Conservation (phyloP, 2,888 invertebrate species). For the Dysmachus trigonus region DNA sequence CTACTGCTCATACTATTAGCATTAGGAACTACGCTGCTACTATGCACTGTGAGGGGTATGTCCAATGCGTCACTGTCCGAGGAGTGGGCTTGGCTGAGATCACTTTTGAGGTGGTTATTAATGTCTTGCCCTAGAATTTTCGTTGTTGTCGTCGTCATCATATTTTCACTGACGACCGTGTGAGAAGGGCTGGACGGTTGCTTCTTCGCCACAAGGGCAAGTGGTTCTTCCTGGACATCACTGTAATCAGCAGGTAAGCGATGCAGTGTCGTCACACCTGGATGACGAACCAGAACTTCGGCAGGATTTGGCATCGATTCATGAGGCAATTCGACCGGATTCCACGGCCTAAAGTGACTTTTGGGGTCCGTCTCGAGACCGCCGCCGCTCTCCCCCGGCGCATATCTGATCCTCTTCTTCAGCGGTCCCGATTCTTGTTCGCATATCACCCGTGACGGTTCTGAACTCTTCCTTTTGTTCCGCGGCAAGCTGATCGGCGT, state of each 20-base stretch:
- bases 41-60: slow-evolving; percentile 31
- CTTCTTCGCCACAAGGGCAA: slow-evolving; percentile 70
- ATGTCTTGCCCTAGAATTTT: neutral
- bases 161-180: neutral
- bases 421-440: slow-evolving; percentile 69
- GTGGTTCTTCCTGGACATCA: slow-evolving; percentile 69
- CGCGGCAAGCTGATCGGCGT: slow-evolving; percentile 67
- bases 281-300: slow-evolving; percentile 62
- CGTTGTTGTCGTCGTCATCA: neutral
- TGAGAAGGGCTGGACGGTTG: slow-evolving; percentile 44
- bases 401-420: slow-evolving; percentile 76
- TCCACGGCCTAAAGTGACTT: slow-evolving; percentile 75
- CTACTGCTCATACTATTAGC: slow-evolving; percentile 47
- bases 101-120: slow-evolving; percentile 8
- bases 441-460: slow-evolving; percentile 71
- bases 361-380: slow-evolving; percentile 56
- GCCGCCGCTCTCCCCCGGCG: slow-evolving; percentile 53
- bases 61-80: slow-evolving; percentile 2
- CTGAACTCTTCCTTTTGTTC: slow-evolving; percentile 75
- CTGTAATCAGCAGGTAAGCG: slow-evolving; percentile 53
- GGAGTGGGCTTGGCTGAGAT: slow-evolving; percentile 9
- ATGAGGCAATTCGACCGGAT: slow-evolving; percentile 61
- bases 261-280: slow-evolving; percentile 63
- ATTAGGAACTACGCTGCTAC: slow-evolving; percentile 30
- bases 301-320: slow-evolving; percentile 66